Conservation (phyloP, 1,140 invertebrate species). For the Drosophila leontia region DNA sequence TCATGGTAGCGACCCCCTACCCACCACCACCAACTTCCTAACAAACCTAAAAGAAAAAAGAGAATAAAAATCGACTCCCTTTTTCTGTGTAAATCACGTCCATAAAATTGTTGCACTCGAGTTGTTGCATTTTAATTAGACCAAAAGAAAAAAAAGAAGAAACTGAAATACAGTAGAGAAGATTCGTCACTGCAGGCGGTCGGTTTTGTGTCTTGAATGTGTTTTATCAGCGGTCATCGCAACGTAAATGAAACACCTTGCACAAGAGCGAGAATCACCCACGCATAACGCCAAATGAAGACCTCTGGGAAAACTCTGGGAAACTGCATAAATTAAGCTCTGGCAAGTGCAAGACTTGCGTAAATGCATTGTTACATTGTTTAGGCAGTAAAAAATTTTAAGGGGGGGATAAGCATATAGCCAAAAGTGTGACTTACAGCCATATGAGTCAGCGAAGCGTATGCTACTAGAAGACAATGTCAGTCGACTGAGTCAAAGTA, state of each 20-base stretch:
- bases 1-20: constrained; percentile 62
- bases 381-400: not conserved
- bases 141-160: constrained; percentile 12
- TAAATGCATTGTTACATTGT: constrained; percentile 50
- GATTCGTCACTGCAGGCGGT: constrained; percentile 31
- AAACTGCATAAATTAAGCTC: constrained; percentile 73
- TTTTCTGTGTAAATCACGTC: constrained; percentile 61
- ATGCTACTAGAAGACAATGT: constrained; percentile 25
- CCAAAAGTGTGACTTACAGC: constrained; percentile 67
- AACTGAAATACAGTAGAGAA: not conserved
- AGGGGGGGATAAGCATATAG: not conserved
- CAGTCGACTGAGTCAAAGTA: not conserved
- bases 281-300: constrained; percentile 55
- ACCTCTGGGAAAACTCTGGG: constrained; percentile 45
- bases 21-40: not conserved
- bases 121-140: constrained; percentile 67
- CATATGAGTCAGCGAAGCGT: constrained; percentile 68
- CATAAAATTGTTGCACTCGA: constrained; percentile 70
- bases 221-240: constrained; percentile 54
- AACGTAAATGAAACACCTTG: constrained; percentile 47
- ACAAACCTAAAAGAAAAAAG: not conserved
- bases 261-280: constrained; percentile 50
- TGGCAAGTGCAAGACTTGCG: constrained; percentile 31
- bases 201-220: constrained; percentile 22
- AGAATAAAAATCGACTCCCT: constrained; percentile 18